These are phyloP conservation scores for Epizoanthus ramosus DNA, from an alignment of 92 coral and sea anemone species.

Conservation along the genomic window DNA sequence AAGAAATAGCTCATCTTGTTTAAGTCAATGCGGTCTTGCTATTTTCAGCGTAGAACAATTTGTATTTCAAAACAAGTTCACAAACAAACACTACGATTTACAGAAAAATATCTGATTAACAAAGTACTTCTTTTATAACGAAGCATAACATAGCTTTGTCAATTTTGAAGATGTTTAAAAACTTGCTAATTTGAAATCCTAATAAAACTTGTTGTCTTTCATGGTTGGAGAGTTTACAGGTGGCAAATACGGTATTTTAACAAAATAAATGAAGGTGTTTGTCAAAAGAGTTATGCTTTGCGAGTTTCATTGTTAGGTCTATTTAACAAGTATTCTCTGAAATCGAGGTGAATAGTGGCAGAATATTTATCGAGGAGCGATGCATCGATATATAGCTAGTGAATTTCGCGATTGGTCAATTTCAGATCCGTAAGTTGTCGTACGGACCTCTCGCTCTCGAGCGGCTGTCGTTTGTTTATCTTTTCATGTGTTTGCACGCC, in stretches of 20 bases:
- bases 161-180: neutral
- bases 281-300: neutral
- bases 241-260: neutral
- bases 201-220: constrained; percentile 13
- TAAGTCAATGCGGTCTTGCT: too few relatives aligned
- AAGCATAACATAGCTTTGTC: neutral
- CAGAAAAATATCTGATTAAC: neutral
- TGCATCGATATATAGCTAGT: too few relatives aligned
- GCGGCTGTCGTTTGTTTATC: too few relatives aligned
- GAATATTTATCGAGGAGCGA: too few relatives aligned
- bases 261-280: neutral
- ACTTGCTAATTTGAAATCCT: neutral
- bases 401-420: too few relatives aligned
- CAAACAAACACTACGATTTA: neutral
- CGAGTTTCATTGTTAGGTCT: neutral
- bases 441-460: too few relatives aligned
- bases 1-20: too few relatives aligned
- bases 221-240: constrained; percentile 9
- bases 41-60: too few relatives aligned
- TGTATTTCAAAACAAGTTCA: neutral
- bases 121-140: neutral
- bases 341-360: too few relatives aligned
- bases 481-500: too few relatives aligned
- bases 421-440: too few relatives aligned
- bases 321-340: neutral